A percentile compares a stretch with the other conserved stretches of the same genome.
Conservation (phyloP, 2,888 invertebrate species). For the Napeogenes inachia region DNA sequence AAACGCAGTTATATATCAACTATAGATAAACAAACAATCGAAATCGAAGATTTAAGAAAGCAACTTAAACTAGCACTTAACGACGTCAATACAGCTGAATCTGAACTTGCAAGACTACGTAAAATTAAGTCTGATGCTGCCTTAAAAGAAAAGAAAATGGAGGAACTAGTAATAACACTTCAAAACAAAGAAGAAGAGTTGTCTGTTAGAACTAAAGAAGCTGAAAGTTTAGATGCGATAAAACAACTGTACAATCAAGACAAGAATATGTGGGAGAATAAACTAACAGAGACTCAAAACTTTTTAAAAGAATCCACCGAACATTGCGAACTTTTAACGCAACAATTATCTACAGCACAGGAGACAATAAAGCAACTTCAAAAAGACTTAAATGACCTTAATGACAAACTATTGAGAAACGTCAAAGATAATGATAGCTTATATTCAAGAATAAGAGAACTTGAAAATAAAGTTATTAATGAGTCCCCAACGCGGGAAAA, state of each 20-base stretch:
- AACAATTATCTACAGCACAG: constrained; percentile 81
- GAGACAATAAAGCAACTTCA: constrained; percentile 82
- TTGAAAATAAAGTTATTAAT: constrained; percentile 78
- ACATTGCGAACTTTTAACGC: constrained; percentile 80
- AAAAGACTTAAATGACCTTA: constrained; percentile 81
- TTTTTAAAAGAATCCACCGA: constrained; percentile 82
- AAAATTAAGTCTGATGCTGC: constrained; percentile 84
- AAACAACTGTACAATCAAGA: constrained; percentile 80
- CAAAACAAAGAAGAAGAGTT: constrained; percentile 88
- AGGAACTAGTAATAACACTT: constrained; percentile 85
- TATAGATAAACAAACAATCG: constrained; percentile 81
- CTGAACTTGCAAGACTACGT: constrained; percentile 83
- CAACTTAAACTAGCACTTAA: constrained; percentile 80
- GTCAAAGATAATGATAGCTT: constrained; percentile 87
- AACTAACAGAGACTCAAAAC: constrained; percentile 82
- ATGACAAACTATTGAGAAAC: constrained; percentile 81
- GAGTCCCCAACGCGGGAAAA: constrained; percentile 77
- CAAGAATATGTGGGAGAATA: constrained; percentile 82
- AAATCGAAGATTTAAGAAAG: constrained; percentile 83
- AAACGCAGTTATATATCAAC: constrained; percentile 75
- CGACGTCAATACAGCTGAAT: constrained; percentile 82
- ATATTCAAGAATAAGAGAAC: constrained; percentile 83
- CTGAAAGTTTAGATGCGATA: constrained; percentile 80
- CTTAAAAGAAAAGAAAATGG: constrained; percentile 84
- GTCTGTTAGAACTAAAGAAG: constrained; percentile 82